phyloP scores from a whole-genome alignment of 2,113 vertebrate genomes.

The Vombatus ursinus region DNA sequence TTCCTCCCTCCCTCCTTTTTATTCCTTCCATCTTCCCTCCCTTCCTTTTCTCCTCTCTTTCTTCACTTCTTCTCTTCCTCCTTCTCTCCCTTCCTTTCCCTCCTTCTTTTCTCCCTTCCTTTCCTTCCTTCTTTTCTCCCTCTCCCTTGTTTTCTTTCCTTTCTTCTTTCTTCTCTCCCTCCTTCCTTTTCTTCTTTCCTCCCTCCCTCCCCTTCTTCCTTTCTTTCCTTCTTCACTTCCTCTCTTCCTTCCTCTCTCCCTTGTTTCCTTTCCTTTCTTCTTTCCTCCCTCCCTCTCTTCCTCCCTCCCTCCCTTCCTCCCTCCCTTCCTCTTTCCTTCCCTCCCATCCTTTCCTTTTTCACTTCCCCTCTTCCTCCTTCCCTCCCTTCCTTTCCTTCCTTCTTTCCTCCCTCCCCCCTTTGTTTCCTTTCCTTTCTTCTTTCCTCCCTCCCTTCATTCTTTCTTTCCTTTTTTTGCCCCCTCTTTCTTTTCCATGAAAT shows the following conservation, averaged over 20 bases:
- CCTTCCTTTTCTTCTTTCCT: neutral
- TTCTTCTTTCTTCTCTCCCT: neutral
- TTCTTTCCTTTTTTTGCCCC: neutral
- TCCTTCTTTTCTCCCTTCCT: neutral
- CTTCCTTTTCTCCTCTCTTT: neutral
- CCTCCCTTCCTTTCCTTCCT: too few species aligned
- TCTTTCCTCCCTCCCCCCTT: too few species aligned
- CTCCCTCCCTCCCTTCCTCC: too few species aligned
- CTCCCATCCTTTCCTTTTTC: too few species aligned
- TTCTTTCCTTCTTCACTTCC: too few species aligned
- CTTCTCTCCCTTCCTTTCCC: neutral
- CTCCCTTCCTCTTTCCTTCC: too few species aligned
- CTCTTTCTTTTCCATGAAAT: neutral
- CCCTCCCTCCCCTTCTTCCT: fast-evolving
- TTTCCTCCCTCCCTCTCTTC: too few species aligned
- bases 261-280: too few species aligned
- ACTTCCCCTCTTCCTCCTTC: fast-evolving
- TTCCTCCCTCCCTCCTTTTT: neutral
- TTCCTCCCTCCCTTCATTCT: too few species aligned
- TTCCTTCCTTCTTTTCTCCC: neutral
- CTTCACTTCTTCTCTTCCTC: neutral
- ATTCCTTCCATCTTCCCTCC: neutral
- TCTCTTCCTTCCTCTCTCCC: too few species aligned
- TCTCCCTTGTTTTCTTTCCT: neutral
- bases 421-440: fast-evolving